Conservation (phyloP, 2,797 vertebrate genomes). For the Propithecus perrieri region DNA sequence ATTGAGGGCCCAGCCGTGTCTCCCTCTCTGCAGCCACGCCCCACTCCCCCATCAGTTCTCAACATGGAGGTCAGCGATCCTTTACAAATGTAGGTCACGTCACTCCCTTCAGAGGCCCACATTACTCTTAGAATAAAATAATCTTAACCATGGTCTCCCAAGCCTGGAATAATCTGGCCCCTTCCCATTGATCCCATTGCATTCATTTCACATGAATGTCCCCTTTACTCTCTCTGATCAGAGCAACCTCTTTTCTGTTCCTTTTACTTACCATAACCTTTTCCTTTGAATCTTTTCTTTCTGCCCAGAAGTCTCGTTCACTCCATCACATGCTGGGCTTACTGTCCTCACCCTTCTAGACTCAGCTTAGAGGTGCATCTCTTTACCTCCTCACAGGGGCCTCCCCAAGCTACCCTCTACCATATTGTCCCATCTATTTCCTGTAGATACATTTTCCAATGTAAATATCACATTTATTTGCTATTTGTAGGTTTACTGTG, state of each 20-base stretch:
- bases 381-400: not conserved
- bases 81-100: not conserved
- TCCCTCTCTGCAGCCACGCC: not conserved
- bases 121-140: not conserved
- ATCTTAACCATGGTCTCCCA: not conserved
- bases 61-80: not conserved
- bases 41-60: accelerated
- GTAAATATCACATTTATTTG: not conserved
- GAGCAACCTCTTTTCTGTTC: not conserved
- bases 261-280: not conserved
- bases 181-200: not conserved
- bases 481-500: not conserved
- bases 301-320: not conserved
- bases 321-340: not conserved
- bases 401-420: not conserved
- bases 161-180: not conserved
- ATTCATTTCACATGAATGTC: not conserved
- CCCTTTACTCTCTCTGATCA: not conserved
- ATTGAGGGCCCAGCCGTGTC: not conserved
- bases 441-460: not conserved
- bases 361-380: not conserved
- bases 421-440: not conserved
- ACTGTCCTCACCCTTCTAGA: not conserved
- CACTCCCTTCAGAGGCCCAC: too few species aligned
- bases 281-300: not conserved